Evolutionary conservation across 2,888 invertebrate species (phyloP).

Genomic region (Eupithecia vulgata): DNA sequence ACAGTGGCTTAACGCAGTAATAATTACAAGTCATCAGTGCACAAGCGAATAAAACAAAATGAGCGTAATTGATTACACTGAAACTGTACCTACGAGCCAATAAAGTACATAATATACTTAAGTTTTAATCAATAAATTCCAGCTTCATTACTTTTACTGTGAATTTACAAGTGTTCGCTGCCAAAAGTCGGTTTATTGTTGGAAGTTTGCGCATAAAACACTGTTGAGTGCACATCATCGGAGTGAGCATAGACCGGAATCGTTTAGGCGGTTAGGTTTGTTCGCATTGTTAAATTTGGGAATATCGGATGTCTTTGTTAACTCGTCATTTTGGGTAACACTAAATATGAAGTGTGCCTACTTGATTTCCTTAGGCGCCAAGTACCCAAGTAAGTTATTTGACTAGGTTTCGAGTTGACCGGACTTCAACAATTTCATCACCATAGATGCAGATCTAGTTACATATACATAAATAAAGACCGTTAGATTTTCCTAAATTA

Average conservation of each 20-base stretch:
- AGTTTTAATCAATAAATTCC: slow-evolving; percentile 32
- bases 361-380: background rate
- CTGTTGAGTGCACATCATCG: slow-evolving; percentile 50
- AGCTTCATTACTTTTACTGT: slow-evolving; percentile 34
- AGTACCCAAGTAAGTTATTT: no score
- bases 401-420: no score
- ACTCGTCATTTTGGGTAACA: background rate
- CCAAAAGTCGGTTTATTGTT: slow-evolving; percentile 46
- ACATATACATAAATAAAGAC: no score
- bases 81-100: slow-evolving; percentile 21
- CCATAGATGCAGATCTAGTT: no score
- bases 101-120: slow-evolving; percentile 21
- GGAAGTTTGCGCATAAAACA: slow-evolving; percentile 49
- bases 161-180: slow-evolving; percentile 41
- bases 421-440: no score
- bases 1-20: slow-evolving; percentile 3
- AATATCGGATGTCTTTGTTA: slow-evolving; percentile 5
- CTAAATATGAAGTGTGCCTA: background rate
- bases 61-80: slow-evolving; percentile 25
- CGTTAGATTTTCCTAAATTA: no score
- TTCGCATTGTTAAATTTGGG: slow-evolving; percentile 17
- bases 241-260: slow-evolving; percentile 56
- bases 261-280: slow-evolving; percentile 54
- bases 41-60: slow-evolving; percentile 27
- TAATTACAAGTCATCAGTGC: slow-evolving; percentile 27